Percentiles rank a stretch among this genome's conserved stretches.
Conservation (phyloP, 2,113 vertebrate genomes). For the Riparia riparia region DNA sequence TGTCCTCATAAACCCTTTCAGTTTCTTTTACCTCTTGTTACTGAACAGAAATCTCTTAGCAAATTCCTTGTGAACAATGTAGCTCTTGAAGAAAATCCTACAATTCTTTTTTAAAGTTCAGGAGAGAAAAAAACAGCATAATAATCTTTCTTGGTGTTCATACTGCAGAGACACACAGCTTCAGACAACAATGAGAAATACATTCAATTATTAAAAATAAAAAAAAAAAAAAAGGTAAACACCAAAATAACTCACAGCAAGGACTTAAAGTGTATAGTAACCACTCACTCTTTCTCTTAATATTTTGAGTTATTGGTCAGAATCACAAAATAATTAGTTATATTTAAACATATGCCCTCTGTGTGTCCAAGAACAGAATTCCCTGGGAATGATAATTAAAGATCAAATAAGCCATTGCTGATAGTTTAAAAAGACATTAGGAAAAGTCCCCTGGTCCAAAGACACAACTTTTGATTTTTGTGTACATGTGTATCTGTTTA, state of each 20-base stretch:
- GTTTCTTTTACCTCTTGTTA: neutral
- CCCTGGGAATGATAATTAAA: neutral
- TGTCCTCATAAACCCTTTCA: neutral
- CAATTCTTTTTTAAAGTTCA: neutral
- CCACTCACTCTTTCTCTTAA: rapidly evolving
- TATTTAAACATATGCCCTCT: neutral
- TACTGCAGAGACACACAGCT: neutral
- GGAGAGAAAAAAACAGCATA: neutral
- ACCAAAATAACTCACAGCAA: neutral
- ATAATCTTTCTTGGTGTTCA: neutral
- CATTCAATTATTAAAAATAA: neutral
- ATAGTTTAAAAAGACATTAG: neutral
- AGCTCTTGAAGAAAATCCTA: neutral
- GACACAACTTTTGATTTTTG: neutral
- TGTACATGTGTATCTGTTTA: neutral
- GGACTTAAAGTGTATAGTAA: neutral
- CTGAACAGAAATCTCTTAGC: neutral
- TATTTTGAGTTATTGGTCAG: neutral
- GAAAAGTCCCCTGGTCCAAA: neutral
- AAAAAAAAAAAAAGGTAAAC: neutral
- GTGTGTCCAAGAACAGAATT: neutral
- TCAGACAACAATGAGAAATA: neutral
- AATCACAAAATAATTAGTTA: neutral
- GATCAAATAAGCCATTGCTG: neutral
- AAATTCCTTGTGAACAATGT: neutral